Conservation (phyloP, 2,113 vertebrate genomes). For the Tylochromis polylepis region DNA sequence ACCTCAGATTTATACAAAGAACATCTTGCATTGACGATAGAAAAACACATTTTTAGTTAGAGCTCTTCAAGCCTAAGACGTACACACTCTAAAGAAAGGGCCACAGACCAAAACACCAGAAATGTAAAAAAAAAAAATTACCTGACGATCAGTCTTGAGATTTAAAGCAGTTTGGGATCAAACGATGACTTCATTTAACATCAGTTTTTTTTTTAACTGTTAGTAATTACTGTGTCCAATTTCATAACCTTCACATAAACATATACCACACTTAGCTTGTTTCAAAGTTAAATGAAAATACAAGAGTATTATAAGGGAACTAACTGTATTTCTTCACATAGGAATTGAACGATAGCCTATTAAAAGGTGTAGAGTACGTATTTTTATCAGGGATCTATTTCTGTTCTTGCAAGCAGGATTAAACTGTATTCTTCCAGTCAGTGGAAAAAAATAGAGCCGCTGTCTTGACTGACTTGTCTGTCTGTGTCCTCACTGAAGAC, state of each 20-base stretch:
- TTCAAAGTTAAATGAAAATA: background rate
- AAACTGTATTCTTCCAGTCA: background rate
- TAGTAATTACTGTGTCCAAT: background rate
- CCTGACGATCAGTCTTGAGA: background rate
- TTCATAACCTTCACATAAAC: background rate
- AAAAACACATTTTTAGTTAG: background rate
- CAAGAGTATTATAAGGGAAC: background rate
- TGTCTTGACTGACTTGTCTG: background rate
- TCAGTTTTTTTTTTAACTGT: background rate
- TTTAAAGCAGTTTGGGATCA: background rate
- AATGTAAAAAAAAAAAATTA: background rate
- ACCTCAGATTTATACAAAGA: background rate
- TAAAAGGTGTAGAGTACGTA: background rate
- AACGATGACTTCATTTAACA: background rate
- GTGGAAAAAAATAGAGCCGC: conserved; percentile 24
- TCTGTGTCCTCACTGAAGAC: background rate
- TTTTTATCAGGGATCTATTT: background rate
- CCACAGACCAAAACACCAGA: background rate
- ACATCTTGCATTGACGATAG: background rate
- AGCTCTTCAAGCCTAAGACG: background rate
- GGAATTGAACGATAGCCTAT: background rate
- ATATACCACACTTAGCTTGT: background rate
- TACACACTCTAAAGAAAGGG: background rate
- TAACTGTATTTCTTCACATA: background rate
- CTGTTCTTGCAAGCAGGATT: conserved; percentile 10